Conservation (phyloP, 2,113 vertebrate species). For the Bos taurus region ARS-UCD2.0 NC_037330.1:112128001-112128500, state of each 20-base stretch:
- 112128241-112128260: background rate
- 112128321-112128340: background rate
- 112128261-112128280: background rate
- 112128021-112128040: too few species aligned
- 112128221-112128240: background rate
- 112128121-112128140: background rate
- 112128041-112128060: too few species aligned
- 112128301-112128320: background rate
- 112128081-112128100: too few species aligned
- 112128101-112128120: background rate
- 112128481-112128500: slow-evolving; percentile 20
- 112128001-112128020: accelerated
- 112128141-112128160: background rate
- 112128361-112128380: background rate
- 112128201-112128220: background rate
- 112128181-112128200: background rate
- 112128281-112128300: background rate
- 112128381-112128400: background rate
- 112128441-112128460: background rate
- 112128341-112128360: background rate
- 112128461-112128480: background rate
- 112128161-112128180: background rate
- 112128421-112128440: slow-evolving; percentile 7
- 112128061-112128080: too few species aligned
- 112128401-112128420: slow-evolving; percentile 14